Evolutionary conservation across 2,888 invertebrate genomes (phyloP), one percentile per base, ranked within the genome.

Genomic region (Achlya flavicornis): DNA sequence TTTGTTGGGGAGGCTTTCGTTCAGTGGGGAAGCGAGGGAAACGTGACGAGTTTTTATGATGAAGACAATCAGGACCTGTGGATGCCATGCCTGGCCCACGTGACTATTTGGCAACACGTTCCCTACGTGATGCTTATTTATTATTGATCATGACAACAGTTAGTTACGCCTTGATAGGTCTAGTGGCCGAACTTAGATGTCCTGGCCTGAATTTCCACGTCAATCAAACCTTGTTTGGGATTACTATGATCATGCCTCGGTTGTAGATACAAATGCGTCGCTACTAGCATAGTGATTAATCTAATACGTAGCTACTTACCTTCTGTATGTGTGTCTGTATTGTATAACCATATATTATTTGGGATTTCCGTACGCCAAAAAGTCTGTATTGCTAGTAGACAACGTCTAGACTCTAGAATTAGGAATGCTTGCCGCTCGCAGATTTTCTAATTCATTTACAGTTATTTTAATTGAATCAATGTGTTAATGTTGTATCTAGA

Each of bases 41-140:
- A 90, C 91, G 90, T 91, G 92, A 90, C 81, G 69, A 76, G 89
- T 77, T 85, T 91, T 80, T 84, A 85, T 83, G 83, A 91, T 88
- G 82, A 86, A 86, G 79, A 89, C 84, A 89, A 89, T 87, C 88
- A 89, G 81, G 79, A 79, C 78, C 79, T 78, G 79, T 79, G 74
- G 82, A 81, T 78, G 74, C 76, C 83, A 80, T 83, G 85, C 84
- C 71, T 77, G 67, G 66, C 63, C 79, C 79, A 79, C 81, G 78
- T 81, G 80, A 77, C 81, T 81, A 73, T 80, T 84, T 80, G 68
- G 71, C 73, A 74, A 78, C 75, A 79, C 77, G 73, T 77, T 82
- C 78, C 79, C 82, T 81, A 83, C 72, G 73, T 73, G 69, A 62
- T 70, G 70, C 70, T 72, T 77, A 74, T 79, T 65, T 67, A 66